phyloP scores from a whole-genome alignment of 2,113 vertebrate species.

The Eubucco bourcierii region DNA sequence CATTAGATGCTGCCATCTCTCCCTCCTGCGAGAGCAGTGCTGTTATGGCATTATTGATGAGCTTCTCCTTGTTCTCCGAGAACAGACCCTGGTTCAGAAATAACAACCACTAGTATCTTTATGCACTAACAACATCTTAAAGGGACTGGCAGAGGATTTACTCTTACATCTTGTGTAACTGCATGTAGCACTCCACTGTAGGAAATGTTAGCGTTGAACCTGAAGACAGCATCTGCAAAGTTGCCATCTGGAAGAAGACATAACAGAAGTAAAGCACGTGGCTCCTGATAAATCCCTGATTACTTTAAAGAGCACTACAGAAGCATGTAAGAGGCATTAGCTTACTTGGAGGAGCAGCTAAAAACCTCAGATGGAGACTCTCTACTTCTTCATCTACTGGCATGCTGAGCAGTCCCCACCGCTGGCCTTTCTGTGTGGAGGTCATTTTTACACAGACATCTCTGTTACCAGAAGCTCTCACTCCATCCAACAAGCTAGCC shows the following conservation, averaged over 20 bases:
- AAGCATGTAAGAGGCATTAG: not conserved
- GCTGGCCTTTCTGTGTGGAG: constrained; percentile 90
- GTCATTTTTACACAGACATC: constrained; percentile 99
- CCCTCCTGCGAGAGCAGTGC: constrained; percentile 92
- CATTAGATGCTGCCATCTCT: constrained; percentile 84
- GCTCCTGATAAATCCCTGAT: not conserved
- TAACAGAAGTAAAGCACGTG: not conserved
- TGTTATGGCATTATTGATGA: constrained; percentile 97
- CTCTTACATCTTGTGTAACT: constrained; percentile 97
- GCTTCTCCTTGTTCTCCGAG: constrained; percentile 99
- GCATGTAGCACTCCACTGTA: constrained; percentile 98
- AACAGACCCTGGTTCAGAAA: constrained; percentile 87
- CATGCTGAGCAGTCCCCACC: constrained; percentile 96
- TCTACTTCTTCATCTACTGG: constrained; percentile 99
- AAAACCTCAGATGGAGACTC: constrained; percentile 94
- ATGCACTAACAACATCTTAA: not conserved
- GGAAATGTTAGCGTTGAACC: constrained; percentile 97
- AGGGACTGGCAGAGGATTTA: not conserved
- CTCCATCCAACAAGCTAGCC: constrained; percentile 95
- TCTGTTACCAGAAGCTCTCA: constrained; percentile 95
- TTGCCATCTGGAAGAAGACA: constrained; percentile 85
- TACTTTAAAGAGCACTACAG: not conserved
- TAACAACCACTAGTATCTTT: not conserved
- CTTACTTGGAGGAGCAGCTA: constrained; percentile 95
- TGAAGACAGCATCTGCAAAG: constrained; percentile 97